These are phyloP conservation scores for Nasonia oneida DNA, from an alignment of 2,888 invertebrate species.

Conservation along the genomic window DNA sequence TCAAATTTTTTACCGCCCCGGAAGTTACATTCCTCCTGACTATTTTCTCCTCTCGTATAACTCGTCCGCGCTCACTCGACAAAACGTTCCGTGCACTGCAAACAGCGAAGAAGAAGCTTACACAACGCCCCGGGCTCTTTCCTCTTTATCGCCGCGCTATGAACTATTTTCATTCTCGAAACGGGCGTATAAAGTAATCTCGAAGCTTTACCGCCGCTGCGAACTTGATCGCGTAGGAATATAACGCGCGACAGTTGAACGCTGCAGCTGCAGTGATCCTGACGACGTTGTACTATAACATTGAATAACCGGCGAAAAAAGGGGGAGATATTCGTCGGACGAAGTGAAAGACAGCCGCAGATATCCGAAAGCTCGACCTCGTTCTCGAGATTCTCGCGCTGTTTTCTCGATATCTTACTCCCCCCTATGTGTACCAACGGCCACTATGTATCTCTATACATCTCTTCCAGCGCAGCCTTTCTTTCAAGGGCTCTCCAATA, in stretches of 20 bases:
- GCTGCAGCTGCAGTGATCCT: background rate
- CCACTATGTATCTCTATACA: conserved; percentile 54
- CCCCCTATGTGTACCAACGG: background rate
- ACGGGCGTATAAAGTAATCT: background rate
- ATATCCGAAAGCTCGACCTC: conserved; percentile 58
- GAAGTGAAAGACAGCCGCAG: conserved; percentile 20
- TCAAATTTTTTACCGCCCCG: conserved; percentile 44
- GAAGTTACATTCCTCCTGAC: conserved; percentile 30
- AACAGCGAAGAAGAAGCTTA: conserved; percentile 41
- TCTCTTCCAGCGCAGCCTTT: conserved; percentile 54
- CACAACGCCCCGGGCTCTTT: conserved; percentile 23
- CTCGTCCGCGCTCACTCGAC: conserved; percentile 5
- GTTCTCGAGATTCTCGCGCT: conserved; percentile 58
- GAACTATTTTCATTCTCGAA: conserved; percentile 9
- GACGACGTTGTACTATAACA: background rate
- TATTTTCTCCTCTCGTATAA: conserved; percentile 51
- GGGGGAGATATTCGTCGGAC: background rate
- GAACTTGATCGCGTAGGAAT: background rate
- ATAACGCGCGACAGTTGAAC: background rate
- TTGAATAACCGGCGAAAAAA: background rate
- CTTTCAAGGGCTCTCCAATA: conserved; percentile 55
- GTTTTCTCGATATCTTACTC: conserved; percentile 49
- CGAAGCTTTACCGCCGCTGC: background rate
- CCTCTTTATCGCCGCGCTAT: conserved; percentile 29
- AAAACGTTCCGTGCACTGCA: conserved; percentile 48